Percentiles rank a stretch among this genome's conserved stretches.
phyloP scores from a whole-genome alignment of 1,140 invertebrate genomes.

The Drosophila pseudoobscura region DNA sequence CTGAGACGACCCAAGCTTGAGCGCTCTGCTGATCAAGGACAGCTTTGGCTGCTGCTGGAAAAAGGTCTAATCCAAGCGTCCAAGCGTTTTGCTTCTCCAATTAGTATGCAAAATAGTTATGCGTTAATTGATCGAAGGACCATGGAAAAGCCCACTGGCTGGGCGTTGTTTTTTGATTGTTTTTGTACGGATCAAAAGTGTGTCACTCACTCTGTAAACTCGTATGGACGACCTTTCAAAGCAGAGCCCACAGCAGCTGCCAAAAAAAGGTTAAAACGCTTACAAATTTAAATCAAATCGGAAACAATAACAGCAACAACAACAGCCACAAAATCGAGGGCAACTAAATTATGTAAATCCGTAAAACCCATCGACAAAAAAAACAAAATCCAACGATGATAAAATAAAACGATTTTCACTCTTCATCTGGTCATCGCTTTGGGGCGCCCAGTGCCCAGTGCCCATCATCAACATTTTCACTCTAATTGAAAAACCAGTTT shows the following conservation, averaged over 20 bases:
- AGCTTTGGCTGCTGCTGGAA: not conserved
- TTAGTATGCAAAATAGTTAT: constrained; percentile 49
- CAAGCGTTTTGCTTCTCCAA: not conserved
- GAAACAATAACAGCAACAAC: constrained; percentile 44
- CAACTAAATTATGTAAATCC: constrained; percentile 80
- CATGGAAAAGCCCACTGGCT: constrained; percentile 34
- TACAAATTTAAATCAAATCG: constrained; percentile 56
- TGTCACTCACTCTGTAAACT: constrained; percentile 47
- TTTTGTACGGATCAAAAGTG: constrained; percentile 27
- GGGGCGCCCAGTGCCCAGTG: constrained; percentile 36
- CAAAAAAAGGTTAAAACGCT: constrained; percentile 49
- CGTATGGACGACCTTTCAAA: constrained; percentile 43
- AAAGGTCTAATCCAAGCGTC: not conserved
- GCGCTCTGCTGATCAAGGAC: too few species aligned
- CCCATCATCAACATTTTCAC: constrained; percentile 79
- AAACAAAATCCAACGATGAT: constrained; percentile 23
- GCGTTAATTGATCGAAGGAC: constrained; percentile 51
- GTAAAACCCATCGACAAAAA: constrained; percentile 36
- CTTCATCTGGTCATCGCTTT: constrained; percentile 47
- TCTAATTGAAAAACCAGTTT: constrained; percentile 81
- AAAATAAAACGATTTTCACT: constrained; percentile 76
- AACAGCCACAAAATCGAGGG: constrained; percentile 58
- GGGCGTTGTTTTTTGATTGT: constrained; percentile 28
- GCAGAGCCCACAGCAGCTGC: constrained; percentile 19
- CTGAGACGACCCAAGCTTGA: too few species aligned